Base-by-base conservation (phyloP, 2,888 invertebrate genomes). In the Brenthis ino region DNA sequence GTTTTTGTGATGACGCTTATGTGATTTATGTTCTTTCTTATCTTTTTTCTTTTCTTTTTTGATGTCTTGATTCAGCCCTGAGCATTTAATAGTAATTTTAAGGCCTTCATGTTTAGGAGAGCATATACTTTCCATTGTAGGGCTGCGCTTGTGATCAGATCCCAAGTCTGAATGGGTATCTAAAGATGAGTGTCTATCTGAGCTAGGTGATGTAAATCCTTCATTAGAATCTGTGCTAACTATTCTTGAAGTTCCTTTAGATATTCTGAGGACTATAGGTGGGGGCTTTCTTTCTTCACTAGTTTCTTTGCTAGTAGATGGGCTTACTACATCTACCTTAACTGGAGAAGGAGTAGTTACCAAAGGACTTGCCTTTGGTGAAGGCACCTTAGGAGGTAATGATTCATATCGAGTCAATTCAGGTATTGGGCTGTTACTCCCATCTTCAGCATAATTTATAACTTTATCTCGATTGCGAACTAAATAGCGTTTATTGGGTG, bases 251-350 rank as follows among this genome's bases (percentile, higher is more conserved):
- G 95, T 95, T 64, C 95, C 95, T 89, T 97, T 96, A 75, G 97
- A 97, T 94, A 98, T 98, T 89, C 97, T 94, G 74, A 98, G 91
- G 66, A 97, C 97, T 81, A 98, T 98, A 33, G 97, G 97, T 57
- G 97, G 97, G 85, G 96, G 95, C 76, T 93, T 93, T 48, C 89
- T 83, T 75, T 93, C 93, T 70, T 93, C 93, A 84, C 82, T 87
- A 57, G 85, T 77, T 66, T 93, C 92, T 81, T 91, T 93, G 79
- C 91, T 92, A 54, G 91, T 91, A 58, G 89, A 90, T 33, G 93
- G 93, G 77, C 93, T 93, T 61, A 83, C 82, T 33, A 89, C 82
- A 68, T 90, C 93, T 71, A 82, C 72, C 78, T 92, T 93, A 47
- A 83, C 74, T 72, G 87, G 82, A 68, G 85, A 78, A 61, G 91